Conservation (phyloP, 2,113 vertebrate genomes). For the Xenopus borealis region DNA sequence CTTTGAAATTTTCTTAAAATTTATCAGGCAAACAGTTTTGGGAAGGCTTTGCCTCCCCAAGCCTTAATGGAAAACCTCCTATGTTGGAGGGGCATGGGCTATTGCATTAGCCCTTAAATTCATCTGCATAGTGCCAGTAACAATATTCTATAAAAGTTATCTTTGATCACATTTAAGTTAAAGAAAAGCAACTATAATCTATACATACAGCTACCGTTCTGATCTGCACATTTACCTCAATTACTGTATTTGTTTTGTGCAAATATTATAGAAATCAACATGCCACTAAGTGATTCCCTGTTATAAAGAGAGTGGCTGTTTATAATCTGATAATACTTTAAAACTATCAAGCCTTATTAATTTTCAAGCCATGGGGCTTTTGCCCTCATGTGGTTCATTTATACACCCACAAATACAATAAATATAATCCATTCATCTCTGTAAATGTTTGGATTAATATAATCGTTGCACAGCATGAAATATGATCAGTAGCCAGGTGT, state of each 20-base stretch:
- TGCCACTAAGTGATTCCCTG: neutral
- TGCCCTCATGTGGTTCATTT: neutral
- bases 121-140: no score
- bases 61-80: no score
- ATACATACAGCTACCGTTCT: neutral
- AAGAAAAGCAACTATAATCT: no score
- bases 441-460: neutral
- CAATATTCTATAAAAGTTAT: no score
- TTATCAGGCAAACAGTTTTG: no score
- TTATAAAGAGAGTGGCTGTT: neutral
- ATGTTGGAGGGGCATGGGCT: no score
- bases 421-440: neutral
- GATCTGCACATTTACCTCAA: neutral
- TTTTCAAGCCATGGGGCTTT: constrained; percentile 3
- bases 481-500: neutral
- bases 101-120: no score
- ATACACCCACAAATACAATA: neutral
- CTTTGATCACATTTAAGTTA: no score
- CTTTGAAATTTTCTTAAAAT: no score
- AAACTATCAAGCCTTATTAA: constrained; percentile 10
- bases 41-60: no score
- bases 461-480: constrained; percentile 3
- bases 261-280: neutral
- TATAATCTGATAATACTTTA: constrained; percentile 9
- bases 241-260: constrained; percentile 2